These are phyloP conservation scores for Eriocheir sinensis DNA, from an alignment of 1,140 invertebrate genomes.

Conservation along the genomic window DNA sequence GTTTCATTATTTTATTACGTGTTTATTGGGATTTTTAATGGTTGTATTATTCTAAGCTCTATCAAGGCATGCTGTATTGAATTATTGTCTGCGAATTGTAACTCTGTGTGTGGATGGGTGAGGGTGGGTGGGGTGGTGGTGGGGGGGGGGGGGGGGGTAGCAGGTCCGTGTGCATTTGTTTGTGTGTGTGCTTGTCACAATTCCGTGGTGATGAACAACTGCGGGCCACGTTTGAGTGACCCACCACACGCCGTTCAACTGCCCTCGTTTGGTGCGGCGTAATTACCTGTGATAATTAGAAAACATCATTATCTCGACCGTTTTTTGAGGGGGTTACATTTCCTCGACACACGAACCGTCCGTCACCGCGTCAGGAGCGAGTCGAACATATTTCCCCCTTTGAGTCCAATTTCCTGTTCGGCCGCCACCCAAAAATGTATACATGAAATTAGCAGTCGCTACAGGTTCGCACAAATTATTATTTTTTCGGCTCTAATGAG, in stretches of 20 bases:
- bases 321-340: not conserved
- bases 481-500: conserved; percentile 29
- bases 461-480: not conserved
- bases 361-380: not conserved
- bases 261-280: not conserved
- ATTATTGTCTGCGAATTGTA: no score
- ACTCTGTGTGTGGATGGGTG: not conserved
- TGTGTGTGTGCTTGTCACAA: not conserved
- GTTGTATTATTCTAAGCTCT: no score
- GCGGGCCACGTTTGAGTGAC: not conserved
- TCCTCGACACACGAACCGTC: not conserved
- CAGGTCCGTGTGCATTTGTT: not conserved
- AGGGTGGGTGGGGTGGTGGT: no score
- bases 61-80: no score
- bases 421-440: not conserved
- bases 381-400: not conserved
- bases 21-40: no score
- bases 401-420: not conserved
- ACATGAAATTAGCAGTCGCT: conserved; percentile 18
- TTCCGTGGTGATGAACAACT: not conserved
- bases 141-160: no score
- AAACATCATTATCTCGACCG: not conserved
- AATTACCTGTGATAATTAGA: conserved; percentile 17
- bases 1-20: no score
- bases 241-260: not conserved